A percentile compares a stretch with the other conserved stretches of the same genome.
Conservation (phyloP, 2,797 vertebrate genomes). For the Poecilia velifera region DNA sequence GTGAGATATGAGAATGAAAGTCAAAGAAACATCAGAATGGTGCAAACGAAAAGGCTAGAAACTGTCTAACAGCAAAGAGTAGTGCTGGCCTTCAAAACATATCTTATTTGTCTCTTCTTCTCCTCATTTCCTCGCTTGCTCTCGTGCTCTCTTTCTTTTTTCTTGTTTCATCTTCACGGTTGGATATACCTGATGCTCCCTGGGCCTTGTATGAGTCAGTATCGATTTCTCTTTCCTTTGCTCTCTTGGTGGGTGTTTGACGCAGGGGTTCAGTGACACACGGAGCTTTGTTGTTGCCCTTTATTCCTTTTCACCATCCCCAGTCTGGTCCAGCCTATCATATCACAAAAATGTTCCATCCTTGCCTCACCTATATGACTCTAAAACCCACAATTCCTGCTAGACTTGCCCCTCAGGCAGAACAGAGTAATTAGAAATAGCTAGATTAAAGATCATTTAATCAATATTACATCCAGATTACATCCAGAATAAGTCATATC, state of each 20-base stretch:
- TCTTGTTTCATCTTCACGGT: slow-evolving; percentile 62
- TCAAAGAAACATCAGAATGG: slow-evolving; percentile 46
- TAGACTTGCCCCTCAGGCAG: slow-evolving; percentile 22
- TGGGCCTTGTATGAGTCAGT: slow-evolving; percentile 58
- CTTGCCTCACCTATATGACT: slow-evolving; percentile 18
- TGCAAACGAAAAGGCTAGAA: slow-evolving; percentile 31
- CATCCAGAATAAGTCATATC: not conserved
- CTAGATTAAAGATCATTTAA: not conserved
- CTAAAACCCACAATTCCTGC: slow-evolving; percentile 7
- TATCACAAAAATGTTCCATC: slow-evolving; percentile 34
- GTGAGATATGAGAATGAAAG: slow-evolving; percentile 49
- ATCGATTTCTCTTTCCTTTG: slow-evolving; percentile 69
- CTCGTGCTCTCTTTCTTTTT: slow-evolving; percentile 13
- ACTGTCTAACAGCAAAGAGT: slow-evolving; percentile 51
- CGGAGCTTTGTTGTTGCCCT: slow-evolving; percentile 54
- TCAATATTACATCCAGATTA: not conserved
- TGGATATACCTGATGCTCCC: slow-evolving; percentile 58
- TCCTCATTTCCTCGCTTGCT: slow-evolving; percentile 30
- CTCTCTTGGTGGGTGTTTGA: slow-evolving; percentile 64
- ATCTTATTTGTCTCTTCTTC: slow-evolving; percentile 48
- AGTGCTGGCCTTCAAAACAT: slow-evolving; percentile 54
- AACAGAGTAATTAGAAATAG: not conserved
- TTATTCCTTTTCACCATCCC: slow-evolving; percentile 46
- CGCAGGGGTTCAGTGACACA: slow-evolving; percentile 57
- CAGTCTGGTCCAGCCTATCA: slow-evolving; percentile 19